Evolutionary conservation across 2,113 vertebrate genomes (phyloP).

Genomic region (Nothoprocta pentlandii): DNA sequence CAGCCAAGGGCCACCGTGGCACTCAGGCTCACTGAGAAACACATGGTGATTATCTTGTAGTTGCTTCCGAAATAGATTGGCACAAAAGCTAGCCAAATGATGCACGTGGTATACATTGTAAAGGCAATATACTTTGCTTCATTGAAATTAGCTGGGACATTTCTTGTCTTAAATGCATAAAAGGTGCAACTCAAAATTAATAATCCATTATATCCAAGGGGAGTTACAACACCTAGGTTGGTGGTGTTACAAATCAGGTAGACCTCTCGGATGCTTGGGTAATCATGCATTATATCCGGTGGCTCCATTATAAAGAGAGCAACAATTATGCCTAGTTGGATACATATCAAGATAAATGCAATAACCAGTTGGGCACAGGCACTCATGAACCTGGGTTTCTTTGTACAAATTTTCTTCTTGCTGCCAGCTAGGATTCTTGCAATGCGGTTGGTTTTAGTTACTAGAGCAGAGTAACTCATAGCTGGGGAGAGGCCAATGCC

Average conservation of each 20-base stretch:
- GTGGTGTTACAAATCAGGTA: conserved; percentile 97
- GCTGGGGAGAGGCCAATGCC: conserved; percentile 96
- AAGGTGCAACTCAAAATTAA: conserved; percentile 98
- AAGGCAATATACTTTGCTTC: conserved; percentile 99
- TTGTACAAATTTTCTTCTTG: conserved; percentile 99
- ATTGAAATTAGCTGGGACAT: conserved; percentile 98
- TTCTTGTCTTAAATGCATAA: conserved; percentile 99
- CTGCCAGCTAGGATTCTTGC: conserved; percentile 97
- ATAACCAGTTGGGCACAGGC: conserved; percentile 97
- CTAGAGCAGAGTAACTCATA: conserved; percentile 98
- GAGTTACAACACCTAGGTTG: conserved; percentile 95
- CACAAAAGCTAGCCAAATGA: conserved; percentile 98
- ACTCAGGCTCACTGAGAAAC: conserved; percentile 97
- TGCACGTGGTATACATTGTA: conserved; percentile 99
- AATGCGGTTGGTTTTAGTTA: conserved; percentile 98
- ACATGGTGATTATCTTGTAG: conserved; percentile 99
- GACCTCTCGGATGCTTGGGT: conserved; percentile 96
- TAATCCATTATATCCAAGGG: conserved; percentile 95
- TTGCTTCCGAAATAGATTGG: conserved; percentile 99
- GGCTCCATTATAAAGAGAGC: conserved; percentile 96
- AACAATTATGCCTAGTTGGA: conserved; percentile 96
- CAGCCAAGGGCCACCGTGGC: conserved; percentile 96
- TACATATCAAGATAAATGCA: conserved; percentile 93
- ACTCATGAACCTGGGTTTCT: conserved; percentile 98
- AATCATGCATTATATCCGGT: conserved; percentile 93